These are phyloP conservation scores for Eira barbara DNA, from an alignment of 2,113 vertebrate genomes.

Conservation along the genomic window DNA sequence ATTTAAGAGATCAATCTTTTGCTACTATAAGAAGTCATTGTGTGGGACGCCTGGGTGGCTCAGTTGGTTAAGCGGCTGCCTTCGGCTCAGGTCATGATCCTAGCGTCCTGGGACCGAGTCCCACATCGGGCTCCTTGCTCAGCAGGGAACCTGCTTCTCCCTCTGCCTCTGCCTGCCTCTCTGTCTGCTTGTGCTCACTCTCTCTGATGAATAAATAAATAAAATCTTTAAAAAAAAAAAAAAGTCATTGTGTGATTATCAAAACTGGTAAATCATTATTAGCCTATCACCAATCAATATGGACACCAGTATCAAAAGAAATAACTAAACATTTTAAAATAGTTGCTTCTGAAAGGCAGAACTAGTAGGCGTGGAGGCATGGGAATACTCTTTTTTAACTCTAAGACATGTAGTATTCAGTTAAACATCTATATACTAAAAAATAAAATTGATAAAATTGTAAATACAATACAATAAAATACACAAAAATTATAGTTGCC, in stretches of 20 bases:
- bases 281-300: not conserved
- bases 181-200: too few relatives aligned
- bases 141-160: too few relatives aligned
- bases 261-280: not conserved
- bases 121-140: too few relatives aligned
- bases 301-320: not conserved
- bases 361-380: not conserved
- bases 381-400: not conserved
- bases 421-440: not conserved
- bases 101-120: too few relatives aligned
- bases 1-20: not conserved
- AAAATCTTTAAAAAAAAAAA: too few relatives aligned
- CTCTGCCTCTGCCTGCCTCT: too few relatives aligned
- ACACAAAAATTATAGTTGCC: not conserved
- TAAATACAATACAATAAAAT: slow-evolving; percentile 11
- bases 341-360: not conserved
- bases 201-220: too few relatives aligned
- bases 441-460: not conserved
- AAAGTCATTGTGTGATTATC: not conserved
- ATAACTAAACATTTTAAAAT: not conserved
- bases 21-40: not conserved
- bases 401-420: not conserved
- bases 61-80: too few relatives aligned
- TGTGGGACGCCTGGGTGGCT: too few relatives aligned
- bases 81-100: too few relatives aligned